A percentile compares a stretch with the other conserved stretches of the same genome.
phyloP scores from a whole-genome alignment of 2,888 invertebrate genomes.

The Philereme transversata region DNA sequence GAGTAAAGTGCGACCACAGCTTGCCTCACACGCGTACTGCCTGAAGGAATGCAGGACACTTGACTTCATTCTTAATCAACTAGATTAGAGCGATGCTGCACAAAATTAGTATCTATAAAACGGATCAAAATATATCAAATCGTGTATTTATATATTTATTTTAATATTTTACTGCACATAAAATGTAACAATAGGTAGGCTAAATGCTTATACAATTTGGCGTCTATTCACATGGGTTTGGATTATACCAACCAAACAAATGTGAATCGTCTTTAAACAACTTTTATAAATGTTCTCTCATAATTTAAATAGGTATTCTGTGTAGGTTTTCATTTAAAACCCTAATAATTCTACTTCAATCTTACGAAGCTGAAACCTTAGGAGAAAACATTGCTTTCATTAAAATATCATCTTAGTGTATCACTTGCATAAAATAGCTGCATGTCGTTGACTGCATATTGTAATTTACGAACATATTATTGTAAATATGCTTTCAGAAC shows the following conservation, averaged over 20 bases:
- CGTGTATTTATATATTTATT: no score
- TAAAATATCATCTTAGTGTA: constrained; percentile 16
- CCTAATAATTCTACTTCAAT: no score
- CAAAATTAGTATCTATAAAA: not conserved
- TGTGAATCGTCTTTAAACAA: no score
- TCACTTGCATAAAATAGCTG: constrained; percentile 23
- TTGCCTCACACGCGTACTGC: constrained; percentile 18
- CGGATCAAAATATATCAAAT: not conserved
- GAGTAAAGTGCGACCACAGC: constrained; percentile 23
- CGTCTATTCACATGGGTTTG: no score
- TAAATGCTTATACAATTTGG: no score
- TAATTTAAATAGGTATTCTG: no score
- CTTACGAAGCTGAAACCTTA: not conserved
- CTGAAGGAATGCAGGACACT: constrained; percentile 30
- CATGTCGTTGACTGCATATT: constrained; percentile 20
- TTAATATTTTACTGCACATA: no score
- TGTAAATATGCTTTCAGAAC: constrained; percentile 8
- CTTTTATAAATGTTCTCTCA: no score
- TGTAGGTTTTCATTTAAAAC: no score
- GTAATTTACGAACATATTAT: not conserved
- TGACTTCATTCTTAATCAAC: constrained; percentile 24
- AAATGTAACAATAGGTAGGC: no score
- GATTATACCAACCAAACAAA: no score
- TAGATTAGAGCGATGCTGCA: constrained; percentile 7
- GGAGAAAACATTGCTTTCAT: constrained; percentile 13